Evolutionary conservation across 2,888 invertebrate genomes (phyloP).

Genomic region (Aproaerema taeniolella): DNA sequence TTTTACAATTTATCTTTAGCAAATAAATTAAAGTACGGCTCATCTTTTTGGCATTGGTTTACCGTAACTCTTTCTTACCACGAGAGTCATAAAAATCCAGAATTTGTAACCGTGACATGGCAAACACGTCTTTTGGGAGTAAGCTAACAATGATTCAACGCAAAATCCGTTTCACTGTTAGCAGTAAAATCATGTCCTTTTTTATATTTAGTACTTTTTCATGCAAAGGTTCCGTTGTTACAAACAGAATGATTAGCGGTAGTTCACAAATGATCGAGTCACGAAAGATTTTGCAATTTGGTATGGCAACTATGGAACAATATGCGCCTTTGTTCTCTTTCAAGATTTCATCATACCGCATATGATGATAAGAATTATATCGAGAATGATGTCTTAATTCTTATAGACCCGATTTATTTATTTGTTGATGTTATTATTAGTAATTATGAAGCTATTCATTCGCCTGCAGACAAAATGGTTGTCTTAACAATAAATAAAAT

Average conservation of each 20-base stretch:
- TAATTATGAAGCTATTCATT: too few species aligned
- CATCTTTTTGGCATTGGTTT: too few species aligned
- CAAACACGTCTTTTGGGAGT: too few species aligned
- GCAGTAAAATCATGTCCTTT: constrained; percentile 11
- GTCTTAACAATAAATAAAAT: too few species aligned
- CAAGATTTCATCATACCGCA: constrained; percentile 14
- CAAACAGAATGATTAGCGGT: constrained; percentile 57
- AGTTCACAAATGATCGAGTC: constrained; percentile 41
- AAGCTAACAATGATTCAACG: constrained; percentile 12
- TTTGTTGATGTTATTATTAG: too few species aligned
- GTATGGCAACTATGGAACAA: constrained; percentile 18
- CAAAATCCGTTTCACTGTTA: constrained; percentile 4
- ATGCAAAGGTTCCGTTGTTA: constrained; percentile 16
- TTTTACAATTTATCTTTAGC: too few species aligned
- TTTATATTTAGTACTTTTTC: constrained; percentile 3
- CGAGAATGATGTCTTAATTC: constrained; percentile 1
- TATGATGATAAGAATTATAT: constrained; percentile 2
- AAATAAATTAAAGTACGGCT: too few species aligned
- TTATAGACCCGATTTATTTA: neutral
- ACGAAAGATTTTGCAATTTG: constrained; percentile 41
- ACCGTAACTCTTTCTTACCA: too few species aligned
- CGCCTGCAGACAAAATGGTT: too few species aligned
- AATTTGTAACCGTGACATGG: too few species aligned
- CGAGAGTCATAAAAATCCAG: too few species aligned
- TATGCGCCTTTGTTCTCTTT: constrained; percentile 29